These are phyloP conservation scores for Phrynocephalus vlangalii DNA, from an alignment of 2,797 vertebrate genomes.

Conservation along the genomic window DNA sequence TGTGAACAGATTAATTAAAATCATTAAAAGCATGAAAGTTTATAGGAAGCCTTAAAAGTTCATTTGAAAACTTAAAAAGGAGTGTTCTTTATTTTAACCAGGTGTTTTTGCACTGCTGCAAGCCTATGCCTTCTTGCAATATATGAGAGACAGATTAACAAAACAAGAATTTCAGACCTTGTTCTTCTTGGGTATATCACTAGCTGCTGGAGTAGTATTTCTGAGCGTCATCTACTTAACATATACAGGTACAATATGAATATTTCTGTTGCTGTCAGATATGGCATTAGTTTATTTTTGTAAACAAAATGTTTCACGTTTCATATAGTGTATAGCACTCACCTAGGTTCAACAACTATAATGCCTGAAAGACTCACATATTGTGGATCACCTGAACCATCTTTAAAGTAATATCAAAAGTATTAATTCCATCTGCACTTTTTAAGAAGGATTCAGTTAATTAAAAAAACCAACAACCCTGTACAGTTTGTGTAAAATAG, in stretches of 20 bases:
- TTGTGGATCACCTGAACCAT: too few relatives aligned
- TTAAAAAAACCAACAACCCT: too few relatives aligned
- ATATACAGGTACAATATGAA: constrained; percentile 89
- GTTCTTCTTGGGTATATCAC: constrained; percentile 96
- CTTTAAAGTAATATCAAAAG: too few relatives aligned
- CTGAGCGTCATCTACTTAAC: constrained; percentile 98
- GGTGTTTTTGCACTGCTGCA: constrained; percentile 97
- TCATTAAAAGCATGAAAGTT: neutral
- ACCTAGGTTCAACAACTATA: too few relatives aligned
- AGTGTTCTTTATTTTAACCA: constrained; percentile 62
- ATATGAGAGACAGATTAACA: constrained; percentile 95
- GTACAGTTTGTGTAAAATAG: too few relatives aligned
- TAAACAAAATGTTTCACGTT: too few relatives aligned
- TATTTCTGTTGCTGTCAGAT: neutral
- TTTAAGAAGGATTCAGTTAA: too few relatives aligned
- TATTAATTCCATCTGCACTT: too few relatives aligned
- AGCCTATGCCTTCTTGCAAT: constrained; percentile 96
- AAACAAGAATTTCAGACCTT: constrained; percentile 98
- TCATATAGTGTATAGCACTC: too few relatives aligned
- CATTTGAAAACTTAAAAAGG: neutral
- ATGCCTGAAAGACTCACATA: too few relatives aligned
- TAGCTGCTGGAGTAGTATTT: constrained; percentile 94
- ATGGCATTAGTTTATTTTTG: neutral
- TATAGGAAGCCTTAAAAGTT: neutral
- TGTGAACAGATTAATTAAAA: neutral